These are phyloP conservation scores for Tetragnatha montana DNA, from an alignment of 2,888 invertebrate species.

Conservation along the genomic window DNA sequence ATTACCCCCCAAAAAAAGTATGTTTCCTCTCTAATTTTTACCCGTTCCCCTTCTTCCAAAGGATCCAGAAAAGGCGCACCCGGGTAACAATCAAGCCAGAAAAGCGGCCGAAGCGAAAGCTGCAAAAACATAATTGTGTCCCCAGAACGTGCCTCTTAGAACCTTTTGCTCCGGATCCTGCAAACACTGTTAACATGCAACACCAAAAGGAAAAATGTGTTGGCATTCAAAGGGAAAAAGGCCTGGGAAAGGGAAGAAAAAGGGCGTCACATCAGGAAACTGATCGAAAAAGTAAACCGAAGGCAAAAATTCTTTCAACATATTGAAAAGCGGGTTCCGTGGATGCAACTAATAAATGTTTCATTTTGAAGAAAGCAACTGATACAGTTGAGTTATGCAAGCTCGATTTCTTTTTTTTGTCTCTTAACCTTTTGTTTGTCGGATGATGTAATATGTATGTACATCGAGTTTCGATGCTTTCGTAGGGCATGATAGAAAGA, in stretches of 20 bases:
- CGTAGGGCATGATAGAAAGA: neutral
- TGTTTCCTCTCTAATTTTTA: constrained; percentile 12
- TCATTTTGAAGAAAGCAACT: constrained; percentile 25
- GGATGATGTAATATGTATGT: constrained; percentile 41
- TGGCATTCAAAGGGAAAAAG: constrained; percentile 19
- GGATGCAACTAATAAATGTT: constrained; percentile 48
- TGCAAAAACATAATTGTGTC: constrained; percentile 63
- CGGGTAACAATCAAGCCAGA: constrained; percentile 50
- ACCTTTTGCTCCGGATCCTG: constrained; percentile 10
- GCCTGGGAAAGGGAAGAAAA: constrained; percentile 5
- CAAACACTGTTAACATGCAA: constrained; percentile 63
- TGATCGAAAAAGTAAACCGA: neutral
- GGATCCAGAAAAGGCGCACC: constrained; percentile 9
- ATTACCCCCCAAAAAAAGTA: neutral
- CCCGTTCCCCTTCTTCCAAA: neutral
- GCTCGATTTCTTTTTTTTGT: constrained; percentile 15
- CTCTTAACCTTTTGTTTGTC: constrained; percentile 3
- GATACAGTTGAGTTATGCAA: neutral
- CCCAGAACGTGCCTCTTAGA: constrained; percentile 51
- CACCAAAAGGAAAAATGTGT: constrained; percentile 35
- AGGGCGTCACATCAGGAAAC: neutral
- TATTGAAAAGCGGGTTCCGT: constrained; percentile 32
- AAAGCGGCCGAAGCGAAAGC: constrained; percentile 44
- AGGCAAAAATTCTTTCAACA: constrained; percentile 12
- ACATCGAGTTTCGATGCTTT: constrained; percentile 22